phyloP scores from a whole-genome alignment of 1,140 invertebrate species.

The Bathynomus jamesi region DNA sequence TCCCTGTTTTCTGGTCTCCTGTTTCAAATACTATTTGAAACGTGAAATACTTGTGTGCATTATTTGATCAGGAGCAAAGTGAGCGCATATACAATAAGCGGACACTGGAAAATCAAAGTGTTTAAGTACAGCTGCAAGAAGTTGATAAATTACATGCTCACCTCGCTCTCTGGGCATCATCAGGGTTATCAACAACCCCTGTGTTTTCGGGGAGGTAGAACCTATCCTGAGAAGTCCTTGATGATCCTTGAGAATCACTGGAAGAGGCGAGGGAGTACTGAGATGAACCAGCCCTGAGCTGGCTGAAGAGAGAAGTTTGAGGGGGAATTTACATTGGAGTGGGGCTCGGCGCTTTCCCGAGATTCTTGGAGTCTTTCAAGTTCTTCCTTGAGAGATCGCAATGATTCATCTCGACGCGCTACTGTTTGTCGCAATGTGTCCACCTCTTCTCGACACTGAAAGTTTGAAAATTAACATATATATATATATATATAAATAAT shows the following conservation, averaged over 20 bases:
- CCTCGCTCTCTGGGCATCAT: slow-evolving; percentile 31
- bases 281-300: not conserved
- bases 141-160: not conserved
- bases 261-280: slow-evolving; percentile 25
- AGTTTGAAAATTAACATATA: too few relatives aligned
- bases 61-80: not conserved
- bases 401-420: slow-evolving; percentile 20
- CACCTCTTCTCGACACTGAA: slow-evolving; percentile 29
- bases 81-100: not conserved
- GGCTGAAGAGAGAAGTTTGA: not conserved
- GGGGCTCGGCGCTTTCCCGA: not conserved
- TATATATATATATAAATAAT: too few relatives aligned
- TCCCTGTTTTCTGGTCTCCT: not conserved
- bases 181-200: slow-evolving; percentile 18
- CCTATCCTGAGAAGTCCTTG: slow-evolving; percentile 29
- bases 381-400: slow-evolving; percentile 26
- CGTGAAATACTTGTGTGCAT: not conserved
- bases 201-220: slow-evolving; percentile 22
- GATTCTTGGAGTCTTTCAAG: slow-evolving; percentile 17
- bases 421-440: slow-evolving; percentile 21
- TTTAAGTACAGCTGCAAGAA: not conserved
- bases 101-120: not conserved
- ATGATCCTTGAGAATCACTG: slow-evolving; percentile 13
- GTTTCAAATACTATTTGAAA: not conserved
- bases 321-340: not conserved